These are phyloP conservation scores for Lasioglossum malachurum DNA, from an alignment of 2,888 invertebrate genomes.

Conservation along the genomic window DNA sequence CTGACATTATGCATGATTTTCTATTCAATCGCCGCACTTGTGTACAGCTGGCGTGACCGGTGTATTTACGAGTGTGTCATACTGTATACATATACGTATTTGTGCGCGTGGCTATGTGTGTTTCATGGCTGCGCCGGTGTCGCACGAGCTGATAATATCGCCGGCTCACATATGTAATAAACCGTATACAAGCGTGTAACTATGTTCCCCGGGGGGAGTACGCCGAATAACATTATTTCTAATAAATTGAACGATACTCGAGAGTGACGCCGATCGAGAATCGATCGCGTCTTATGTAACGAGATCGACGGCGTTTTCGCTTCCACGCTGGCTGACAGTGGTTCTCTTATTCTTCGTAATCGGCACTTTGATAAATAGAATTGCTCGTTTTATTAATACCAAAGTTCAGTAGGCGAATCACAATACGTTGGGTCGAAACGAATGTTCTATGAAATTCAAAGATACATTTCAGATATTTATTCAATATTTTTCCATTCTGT, in stretches of 20 bases:
- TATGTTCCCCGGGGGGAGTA: slow-evolving; percentile 13
- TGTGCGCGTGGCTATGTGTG: background rate
- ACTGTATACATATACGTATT: background rate
- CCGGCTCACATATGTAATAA: slow-evolving; percentile 18
- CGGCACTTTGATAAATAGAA: background rate
- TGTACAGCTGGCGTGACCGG: slow-evolving; percentile 47
- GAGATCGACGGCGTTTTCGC: slow-evolving; percentile 9
- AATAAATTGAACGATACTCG: slow-evolving; percentile 38
- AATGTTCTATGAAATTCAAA: too few species aligned
- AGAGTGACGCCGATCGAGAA: background rate
- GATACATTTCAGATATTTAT: too few species aligned
- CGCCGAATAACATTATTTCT: slow-evolving; percentile 47
- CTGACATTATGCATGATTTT: slow-evolving; percentile 54
- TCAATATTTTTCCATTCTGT: too few species aligned
- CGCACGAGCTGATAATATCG: slow-evolving; percentile 48
- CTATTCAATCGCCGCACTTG: slow-evolving; percentile 55
- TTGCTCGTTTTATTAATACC: background rate
- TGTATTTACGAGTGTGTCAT: slow-evolving; percentile 30
- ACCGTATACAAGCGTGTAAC: slow-evolving; percentile 18
- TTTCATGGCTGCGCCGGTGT: slow-evolving; percentile 41
- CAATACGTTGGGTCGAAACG: too few species aligned
- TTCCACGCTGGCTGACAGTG: background rate
- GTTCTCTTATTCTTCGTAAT: background rate
- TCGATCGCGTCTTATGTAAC: slow-evolving; percentile 31
- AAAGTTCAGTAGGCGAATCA: background rate